Evolutionary conservation across 2,113 vertebrate genomes (phyloP), one percentile per base, ranked within the genome.

Genomic region (Halichoeres trimaculatus): DNA sequence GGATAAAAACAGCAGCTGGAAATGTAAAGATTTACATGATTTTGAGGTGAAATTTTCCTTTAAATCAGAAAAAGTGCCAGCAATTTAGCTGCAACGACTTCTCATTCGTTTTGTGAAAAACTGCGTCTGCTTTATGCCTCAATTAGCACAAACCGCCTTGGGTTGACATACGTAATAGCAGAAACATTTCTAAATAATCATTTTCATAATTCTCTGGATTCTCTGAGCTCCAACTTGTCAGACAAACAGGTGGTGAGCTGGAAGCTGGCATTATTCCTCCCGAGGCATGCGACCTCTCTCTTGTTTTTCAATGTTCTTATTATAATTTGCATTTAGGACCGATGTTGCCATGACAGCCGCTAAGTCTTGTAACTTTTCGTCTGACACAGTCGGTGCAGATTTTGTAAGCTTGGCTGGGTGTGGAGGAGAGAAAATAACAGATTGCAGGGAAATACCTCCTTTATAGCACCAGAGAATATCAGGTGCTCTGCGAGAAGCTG

Each of bases 331-430:
- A 72, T 72, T 67, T 56, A 13, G 68, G 23, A 34, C 63, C 47
- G 23, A 30, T 34, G 76, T 86, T 83, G 76, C 69, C 72, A 80
- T 83, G 76, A 70, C 72, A 83, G 76, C 72, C 69, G 8, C 63
- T 23, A 41, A 62, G 61, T 59, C 71, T 26, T 50, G 48, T 61
- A 70, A 65, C 45, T 74, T 70, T 70, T n/a, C n/a, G 62, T 74
- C n/a, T 30, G 34, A 76, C 55, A 58, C 34, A n/a, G 58, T 74
- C 50, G 55, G 55, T n/a, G 14, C 34, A 48, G n/a, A 54, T 71
- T 45, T 6, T 45, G 14, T 19, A 14, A 45, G 43, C 43, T 45
- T 2, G 16, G 43, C 22, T 17, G 8, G 52, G n/a, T 26, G 23
- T n/a, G 22, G 11, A 58, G 26, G 23, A 68, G 41, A 48, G 20